Evolutionary conservation across 1,140 invertebrate species (phyloP).

Genomic region (Hypothenemus hampei): DNA sequence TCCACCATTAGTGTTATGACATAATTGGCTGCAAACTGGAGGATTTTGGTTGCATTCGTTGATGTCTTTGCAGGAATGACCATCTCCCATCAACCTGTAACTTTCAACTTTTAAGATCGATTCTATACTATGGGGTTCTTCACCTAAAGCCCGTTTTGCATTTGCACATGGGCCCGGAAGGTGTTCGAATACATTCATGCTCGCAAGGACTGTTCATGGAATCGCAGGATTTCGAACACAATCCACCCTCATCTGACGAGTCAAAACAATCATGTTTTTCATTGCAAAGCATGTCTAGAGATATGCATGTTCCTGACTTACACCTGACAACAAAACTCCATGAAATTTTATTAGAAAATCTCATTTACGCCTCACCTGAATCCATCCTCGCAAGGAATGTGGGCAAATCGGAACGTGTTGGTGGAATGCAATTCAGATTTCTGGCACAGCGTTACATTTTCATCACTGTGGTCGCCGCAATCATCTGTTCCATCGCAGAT

Average conservation of each 20-base stretch:
- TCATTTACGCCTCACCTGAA: conserved; percentile 49
- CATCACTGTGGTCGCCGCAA: conserved; percentile 64
- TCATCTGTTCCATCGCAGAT: conserved; percentile 63
- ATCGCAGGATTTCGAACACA: conserved; percentile 55
- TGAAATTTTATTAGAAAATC: background rate
- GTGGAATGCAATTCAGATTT: too few relatives aligned
- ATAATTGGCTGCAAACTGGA: conserved; percentile 49
- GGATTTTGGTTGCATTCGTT: conserved; percentile 60
- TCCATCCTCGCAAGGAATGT: conserved; percentile 45
- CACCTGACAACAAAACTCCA: conserved; percentile 47
- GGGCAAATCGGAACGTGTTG: background rate
- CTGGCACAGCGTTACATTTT: conserved; percentile 49
- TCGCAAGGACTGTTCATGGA: conserved; percentile 48
- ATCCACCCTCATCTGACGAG: conserved; percentile 43
- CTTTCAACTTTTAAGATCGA: background rate
- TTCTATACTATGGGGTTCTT: background rate
- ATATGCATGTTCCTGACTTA: conserved; percentile 56
- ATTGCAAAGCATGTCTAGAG: conserved; percentile 61
- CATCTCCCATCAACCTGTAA: conserved; percentile 44
- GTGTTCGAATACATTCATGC: conserved; percentile 61
- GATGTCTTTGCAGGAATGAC: conserved; percentile 57
- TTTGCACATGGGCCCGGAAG: conserved; percentile 63
- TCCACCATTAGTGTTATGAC: conserved; percentile 43
- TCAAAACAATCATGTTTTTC: conserved; percentile 62
- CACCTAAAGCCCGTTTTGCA: conserved; percentile 59